These are phyloP conservation scores for Zaprionus taronus DNA, from an alignment of 1,140 invertebrate species.

Conservation along the genomic window DNA sequence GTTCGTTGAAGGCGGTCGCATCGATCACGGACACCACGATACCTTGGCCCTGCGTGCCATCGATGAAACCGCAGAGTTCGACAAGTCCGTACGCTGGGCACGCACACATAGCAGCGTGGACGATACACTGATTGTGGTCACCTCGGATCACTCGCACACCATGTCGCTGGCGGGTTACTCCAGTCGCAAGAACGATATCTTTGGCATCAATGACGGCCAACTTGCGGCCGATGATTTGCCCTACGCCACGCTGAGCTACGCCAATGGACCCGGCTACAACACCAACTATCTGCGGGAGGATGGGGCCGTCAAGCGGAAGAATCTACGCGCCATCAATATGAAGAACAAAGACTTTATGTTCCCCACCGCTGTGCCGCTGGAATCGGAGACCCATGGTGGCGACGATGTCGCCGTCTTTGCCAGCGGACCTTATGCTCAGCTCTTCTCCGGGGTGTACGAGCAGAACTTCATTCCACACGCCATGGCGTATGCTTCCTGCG, in stretches of 20 bases:
- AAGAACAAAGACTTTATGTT: conserved; percentile 85
- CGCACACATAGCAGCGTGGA: conserved; percentile 86
- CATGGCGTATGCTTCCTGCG: conserved; percentile 88
- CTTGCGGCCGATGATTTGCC: conserved; percentile 84
- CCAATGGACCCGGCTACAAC: conserved; percentile 88
- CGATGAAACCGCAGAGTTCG: conserved; percentile 89
- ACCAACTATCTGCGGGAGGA: conserved; percentile 61
- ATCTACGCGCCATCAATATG: conserved; percentile 74
- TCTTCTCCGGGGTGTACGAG: conserved; percentile 89
- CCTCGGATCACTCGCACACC: conserved; percentile 89
- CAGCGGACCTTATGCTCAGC: conserved; percentile 87
- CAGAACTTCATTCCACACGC: conserved; percentile 90
- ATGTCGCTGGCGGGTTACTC: conserved; percentile 90
- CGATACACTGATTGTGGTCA: conserved; percentile 89
- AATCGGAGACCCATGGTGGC: conserved; percentile 85
- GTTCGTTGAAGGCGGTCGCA: conserved; percentile 89
- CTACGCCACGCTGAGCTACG: conserved; percentile 88
- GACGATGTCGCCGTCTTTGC: conserved; percentile 88
- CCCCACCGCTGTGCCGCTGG: conserved; percentile 84
- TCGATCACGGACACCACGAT: conserved; percentile 90
- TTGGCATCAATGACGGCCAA: conserved; percentile 84
- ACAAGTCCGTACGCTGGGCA: conserved; percentile 88
- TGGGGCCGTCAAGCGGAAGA: conserved; percentile 52
- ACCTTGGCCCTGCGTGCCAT: conserved; percentile 88
- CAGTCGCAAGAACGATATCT: conserved; percentile 89